Percentiles rank a stretch among this genome's conserved stretches.
These are phyloP conservation scores for Globia sparganii DNA, from an alignment of 2,888 invertebrate species.

Conservation along the genomic window DNA sequence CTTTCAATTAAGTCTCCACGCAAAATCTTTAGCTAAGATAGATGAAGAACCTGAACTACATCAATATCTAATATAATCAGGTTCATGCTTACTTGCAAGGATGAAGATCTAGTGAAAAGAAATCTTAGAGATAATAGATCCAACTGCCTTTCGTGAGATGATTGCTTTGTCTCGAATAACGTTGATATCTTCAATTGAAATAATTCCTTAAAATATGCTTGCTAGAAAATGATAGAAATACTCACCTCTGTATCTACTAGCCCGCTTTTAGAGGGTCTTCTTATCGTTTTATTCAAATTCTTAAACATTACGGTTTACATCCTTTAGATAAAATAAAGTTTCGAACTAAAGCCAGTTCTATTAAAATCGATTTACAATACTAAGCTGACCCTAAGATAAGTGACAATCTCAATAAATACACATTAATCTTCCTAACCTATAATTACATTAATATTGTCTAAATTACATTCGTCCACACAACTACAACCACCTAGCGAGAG, in stretches of 20 bases:
- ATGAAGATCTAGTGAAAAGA: not conserved
- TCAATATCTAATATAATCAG: not conserved
- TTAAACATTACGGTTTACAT: not conserved
- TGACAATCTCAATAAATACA: conserved; percentile 67
- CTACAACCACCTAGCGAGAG: conserved; percentile 81
- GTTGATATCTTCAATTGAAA: not conserved
- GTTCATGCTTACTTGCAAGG: not conserved
- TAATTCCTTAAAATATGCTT: not conserved
- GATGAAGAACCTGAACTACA: not conserved
- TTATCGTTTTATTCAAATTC: not conserved
- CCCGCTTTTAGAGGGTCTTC: not conserved
- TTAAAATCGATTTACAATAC: conserved; percentile 50
- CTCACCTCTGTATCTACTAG: not conserved
- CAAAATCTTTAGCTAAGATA: too few relatives aligned
- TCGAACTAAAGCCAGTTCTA: conserved; percentile 42
- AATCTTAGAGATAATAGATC: not conserved
- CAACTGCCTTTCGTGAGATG: too few relatives aligned
- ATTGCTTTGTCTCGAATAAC: not conserved
- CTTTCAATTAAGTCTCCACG: not conserved
- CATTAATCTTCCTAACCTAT: conserved; percentile 71
- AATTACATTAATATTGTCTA: conserved; percentile 87
- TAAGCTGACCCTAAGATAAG: conserved; percentile 66
- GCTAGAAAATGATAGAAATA: not conserved
- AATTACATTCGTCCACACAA: conserved; percentile 82
- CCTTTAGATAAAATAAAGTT: not conserved